Conservation (phyloP, 1,140 invertebrate genomes). For the Pseudobourletiella spinata region DNA sequence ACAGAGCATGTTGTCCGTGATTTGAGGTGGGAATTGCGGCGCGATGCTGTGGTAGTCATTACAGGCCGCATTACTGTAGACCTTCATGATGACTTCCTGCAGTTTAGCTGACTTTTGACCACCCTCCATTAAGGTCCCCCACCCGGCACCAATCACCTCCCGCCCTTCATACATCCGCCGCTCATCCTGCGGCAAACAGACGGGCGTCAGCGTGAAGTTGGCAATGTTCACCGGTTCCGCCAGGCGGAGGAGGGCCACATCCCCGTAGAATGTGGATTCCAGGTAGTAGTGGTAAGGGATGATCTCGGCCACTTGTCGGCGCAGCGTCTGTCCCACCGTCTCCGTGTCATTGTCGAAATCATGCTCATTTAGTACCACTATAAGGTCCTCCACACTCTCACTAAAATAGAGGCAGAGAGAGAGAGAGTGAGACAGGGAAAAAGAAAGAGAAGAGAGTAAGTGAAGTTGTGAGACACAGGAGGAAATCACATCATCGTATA, state of each 20-base stretch:
- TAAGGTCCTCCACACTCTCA: conserved; percentile 27
- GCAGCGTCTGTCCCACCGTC: conserved; percentile 17
- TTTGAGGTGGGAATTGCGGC: conserved; percentile 26
- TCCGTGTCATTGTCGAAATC: conserved; percentile 29
- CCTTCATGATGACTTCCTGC: conserved; percentile 24
- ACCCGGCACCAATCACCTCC: conserved; percentile 33
- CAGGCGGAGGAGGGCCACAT: conserved; percentile 21
- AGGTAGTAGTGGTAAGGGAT: conserved; percentile 34
- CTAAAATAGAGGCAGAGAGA: neutral
- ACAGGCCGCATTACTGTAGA: conserved; percentile 27
- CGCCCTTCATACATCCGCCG: conserved; percentile 14
- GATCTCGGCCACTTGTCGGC: conserved; percentile 19
- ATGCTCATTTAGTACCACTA: conserved; percentile 31
- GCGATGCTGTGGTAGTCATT: conserved; percentile 27
- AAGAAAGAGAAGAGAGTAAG: neutral
- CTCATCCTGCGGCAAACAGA: conserved; percentile 24
- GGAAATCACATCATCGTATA: neutral
- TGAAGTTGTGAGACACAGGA: neutral
- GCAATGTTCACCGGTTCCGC: conserved; percentile 24
- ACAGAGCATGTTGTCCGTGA: conserved; percentile 34
- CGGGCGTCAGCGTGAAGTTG: conserved; percentile 16
- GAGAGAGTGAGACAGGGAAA: neutral
- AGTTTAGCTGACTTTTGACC: conserved; percentile 26
- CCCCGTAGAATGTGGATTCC: conserved; percentile 32
- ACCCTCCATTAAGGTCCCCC: conserved; percentile 30